Evolutionary conservation across 2,797 vertebrate species (phyloP).

Genomic region (Taenioides sp.): DNA sequence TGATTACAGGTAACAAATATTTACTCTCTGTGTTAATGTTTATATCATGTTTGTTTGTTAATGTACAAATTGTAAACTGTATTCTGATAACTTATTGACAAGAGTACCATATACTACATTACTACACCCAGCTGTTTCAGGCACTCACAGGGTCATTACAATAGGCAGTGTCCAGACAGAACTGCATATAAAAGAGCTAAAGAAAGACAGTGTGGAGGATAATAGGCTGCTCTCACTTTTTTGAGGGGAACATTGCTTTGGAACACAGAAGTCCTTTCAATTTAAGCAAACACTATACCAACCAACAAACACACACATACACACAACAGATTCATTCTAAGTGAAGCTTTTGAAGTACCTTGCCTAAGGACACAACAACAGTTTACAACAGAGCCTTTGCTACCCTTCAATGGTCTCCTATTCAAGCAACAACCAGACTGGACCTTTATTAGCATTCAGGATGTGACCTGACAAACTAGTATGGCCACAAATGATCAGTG

Average conservation of each 20-base stretch:
- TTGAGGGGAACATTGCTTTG: constrained; percentile 56
- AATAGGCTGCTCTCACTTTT: constrained; percentile 62
- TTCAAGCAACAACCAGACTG: too few relatives aligned
- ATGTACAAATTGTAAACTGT: background rate
- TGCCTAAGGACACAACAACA: too few relatives aligned
- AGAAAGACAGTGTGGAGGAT: constrained; percentile 41
- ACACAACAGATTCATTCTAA: too few relatives aligned
- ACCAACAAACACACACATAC: too few relatives aligned
- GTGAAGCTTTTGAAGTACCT: too few relatives aligned
- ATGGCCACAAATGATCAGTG: too few relatives aligned
- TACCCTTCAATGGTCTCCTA: too few relatives aligned
- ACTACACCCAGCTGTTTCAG: constrained; percentile 51
- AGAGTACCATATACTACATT: background rate
- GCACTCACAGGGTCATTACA: constrained; percentile 57
- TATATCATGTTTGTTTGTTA: constrained; percentile 23
- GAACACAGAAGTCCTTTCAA: constrained; percentile 47
- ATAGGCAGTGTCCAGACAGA: constrained; percentile 62
- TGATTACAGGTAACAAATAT: constrained; percentile 75
- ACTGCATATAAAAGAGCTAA: constrained; percentile 57
- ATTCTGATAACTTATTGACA: background rate
- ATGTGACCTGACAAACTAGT: too few relatives aligned
- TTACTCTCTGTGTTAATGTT: background rate
- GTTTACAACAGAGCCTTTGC: too few relatives aligned
- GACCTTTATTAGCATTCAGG: too few relatives aligned
- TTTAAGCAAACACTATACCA: constrained; percentile 4